Percentiles rank a stretch among this genome's conserved stretches.
Conservation (phyloP, 2,113 vertebrate genomes). For the Saiga tatarica region DNA sequence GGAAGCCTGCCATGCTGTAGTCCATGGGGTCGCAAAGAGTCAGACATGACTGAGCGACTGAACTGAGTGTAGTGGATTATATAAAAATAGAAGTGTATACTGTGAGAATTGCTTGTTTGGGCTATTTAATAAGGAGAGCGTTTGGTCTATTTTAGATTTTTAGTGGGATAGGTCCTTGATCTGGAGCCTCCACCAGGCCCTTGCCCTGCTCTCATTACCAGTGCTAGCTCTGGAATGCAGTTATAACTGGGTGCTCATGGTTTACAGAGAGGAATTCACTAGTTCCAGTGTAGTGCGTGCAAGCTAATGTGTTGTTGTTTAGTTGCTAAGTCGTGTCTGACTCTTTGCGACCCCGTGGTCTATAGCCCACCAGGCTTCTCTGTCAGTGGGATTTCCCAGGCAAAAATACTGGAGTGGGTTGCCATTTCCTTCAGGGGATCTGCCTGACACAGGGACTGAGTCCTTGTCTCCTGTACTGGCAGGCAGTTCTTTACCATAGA, state of each 20-base stretch:
- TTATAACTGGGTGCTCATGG: background rate
- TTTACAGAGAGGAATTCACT: background rate
- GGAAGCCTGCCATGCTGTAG: background rate
- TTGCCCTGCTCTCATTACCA: background rate
- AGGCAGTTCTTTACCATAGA: background rate
- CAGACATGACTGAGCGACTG: background rate
- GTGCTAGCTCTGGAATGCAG: background rate
- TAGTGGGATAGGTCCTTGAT: background rate
- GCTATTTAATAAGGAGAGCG: background rate
- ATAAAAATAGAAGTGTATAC: background rate
- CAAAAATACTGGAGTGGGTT: background rate
- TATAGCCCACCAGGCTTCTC: background rate
- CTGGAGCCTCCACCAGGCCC: background rate
- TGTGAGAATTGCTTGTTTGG: background rate
- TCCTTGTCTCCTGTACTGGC: background rate
- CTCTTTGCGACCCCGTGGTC: background rate
- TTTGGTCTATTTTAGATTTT: background rate
- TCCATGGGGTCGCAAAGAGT: background rate
- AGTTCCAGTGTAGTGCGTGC: background rate
- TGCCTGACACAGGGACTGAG: background rate
- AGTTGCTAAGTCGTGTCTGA: background rate
- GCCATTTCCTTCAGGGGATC: background rate
- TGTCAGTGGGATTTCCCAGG: background rate
- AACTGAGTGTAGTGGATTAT: background rate
- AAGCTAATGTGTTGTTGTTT: background rate